Base-by-base conservation (phyloP, 1,140 invertebrate species). In the Leptinotarsa defecta region DNA sequence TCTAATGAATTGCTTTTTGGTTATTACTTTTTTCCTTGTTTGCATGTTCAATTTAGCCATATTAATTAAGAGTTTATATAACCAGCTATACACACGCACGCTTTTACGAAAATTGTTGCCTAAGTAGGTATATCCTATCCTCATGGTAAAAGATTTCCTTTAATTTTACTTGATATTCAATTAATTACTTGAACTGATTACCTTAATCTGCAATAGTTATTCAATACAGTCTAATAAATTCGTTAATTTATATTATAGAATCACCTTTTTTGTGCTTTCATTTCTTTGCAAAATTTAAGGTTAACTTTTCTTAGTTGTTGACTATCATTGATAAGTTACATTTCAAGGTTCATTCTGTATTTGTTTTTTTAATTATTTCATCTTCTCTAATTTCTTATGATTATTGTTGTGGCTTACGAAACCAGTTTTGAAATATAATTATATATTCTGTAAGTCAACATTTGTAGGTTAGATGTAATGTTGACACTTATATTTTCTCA, bases 401-500 rank as follows among this genome's bases (percentile, higher is more conserved):
- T 43, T 43, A 43, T 43, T 43, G 22, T 75, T 75, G 48, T 71
- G 65, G 49, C 52, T 57, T 57, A 19, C 15, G 52, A 57, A 57
- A 57, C 52, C 52, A 57, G 52, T 57, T 34, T 57, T 57, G 52
- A 6, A 6, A 57, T 43, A 11, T 8, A 19, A 57, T 57, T 57
- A 17, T 19, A 57, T 57, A 17, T 43, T 43, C 34, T 43, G 34
- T 3, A 11, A 43, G 17, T 62, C 5, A 15, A 19, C 61, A 62
- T 70, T 69, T 75, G 74, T 52, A 75, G 71, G 68, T 75, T 74
- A 71, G 57, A 57, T 65, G 74, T 71, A 77, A 82, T 81, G 79
- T 79, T 81, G 70, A 82, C 79, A 61, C 64, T 82, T 34, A 52
- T 81, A 49, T 80, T 79, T 71, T 77, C 76, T 13, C 81, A 78